A percentile compares a stretch with the other conserved stretches of the same genome.
phyloP scores from a whole-genome alignment of 2,113 vertebrate genomes.

The Irena cyanogastra region DNA sequence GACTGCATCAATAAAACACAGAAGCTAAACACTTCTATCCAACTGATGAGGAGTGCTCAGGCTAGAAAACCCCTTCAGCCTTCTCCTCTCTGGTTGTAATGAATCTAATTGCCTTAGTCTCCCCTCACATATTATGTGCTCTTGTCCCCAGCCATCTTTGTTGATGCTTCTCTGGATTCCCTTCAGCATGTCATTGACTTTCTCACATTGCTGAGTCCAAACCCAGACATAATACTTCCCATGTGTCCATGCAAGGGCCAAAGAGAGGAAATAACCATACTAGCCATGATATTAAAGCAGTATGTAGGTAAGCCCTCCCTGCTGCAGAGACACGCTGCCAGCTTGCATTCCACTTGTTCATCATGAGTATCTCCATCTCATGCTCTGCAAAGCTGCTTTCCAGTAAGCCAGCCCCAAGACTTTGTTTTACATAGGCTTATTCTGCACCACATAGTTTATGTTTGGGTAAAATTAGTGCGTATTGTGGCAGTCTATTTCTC shows the following conservation, averaged over 20 bases:
- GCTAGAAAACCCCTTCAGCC: not conserved
- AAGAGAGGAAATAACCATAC: not conserved
- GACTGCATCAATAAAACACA: not conserved
- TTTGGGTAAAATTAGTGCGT: not conserved
- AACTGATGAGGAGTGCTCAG: not conserved
- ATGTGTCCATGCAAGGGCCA: not conserved
- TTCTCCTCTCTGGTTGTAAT: not conserved
- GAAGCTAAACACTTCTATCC: not conserved
- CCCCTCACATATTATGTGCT: rapidly evolving
- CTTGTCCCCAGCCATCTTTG: not conserved
- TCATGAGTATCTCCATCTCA: not conserved
- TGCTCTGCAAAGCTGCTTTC: not conserved
- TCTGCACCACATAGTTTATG: rapidly evolving
- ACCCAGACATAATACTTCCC: not conserved
- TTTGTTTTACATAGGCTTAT: not conserved
- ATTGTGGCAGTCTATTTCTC: not conserved
- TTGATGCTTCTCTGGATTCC: not conserved
- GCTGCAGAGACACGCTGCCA: not conserved
- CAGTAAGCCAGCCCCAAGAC: not conserved
- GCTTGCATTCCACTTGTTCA: rapidly evolving
- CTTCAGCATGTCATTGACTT: not conserved
- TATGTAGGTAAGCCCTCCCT: not conserved
- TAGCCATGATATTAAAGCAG: not conserved
- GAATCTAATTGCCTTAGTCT: not conserved
- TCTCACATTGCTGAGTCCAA: not conserved